Conservation (phyloP, 2,797 vertebrate species). For the Agapornis canus region DNA sequence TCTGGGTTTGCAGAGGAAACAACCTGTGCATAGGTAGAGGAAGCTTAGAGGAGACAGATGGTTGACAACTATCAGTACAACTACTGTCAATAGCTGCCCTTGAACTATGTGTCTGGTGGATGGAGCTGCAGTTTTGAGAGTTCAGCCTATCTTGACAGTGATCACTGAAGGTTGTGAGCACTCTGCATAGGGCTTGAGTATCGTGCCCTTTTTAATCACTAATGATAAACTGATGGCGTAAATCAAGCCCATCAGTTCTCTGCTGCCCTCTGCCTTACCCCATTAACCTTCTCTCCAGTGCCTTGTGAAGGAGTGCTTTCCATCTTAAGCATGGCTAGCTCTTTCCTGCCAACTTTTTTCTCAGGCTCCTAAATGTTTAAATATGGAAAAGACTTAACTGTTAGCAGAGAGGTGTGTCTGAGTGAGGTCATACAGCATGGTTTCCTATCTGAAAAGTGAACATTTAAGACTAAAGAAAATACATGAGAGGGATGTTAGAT, state of each 20-base stretch:
- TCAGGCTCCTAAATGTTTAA: background rate
- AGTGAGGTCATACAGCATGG: background rate
- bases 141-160: background rate
- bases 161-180: background rate
- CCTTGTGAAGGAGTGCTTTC: background rate
- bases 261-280: background rate
- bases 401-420: background rate
- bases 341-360: background rate
- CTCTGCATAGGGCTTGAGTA: background rate
- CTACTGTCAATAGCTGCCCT: background rate
- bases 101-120: background rate
- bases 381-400: background rate
- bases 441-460: background rate
- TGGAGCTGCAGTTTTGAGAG: background rate
- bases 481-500: background rate
- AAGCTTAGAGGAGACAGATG: background rate
- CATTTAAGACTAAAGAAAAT: background rate
- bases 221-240: background rate
- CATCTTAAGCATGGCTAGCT: background rate
- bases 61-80: rapidly evolving
- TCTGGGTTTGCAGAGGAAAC: background rate
- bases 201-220: background rate
- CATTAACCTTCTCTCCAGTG: background rate
- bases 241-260: background rate
- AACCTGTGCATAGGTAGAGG: background rate